A percentile compares a stretch with the other conserved stretches of the same genome.
Conservation (phyloP, 2,113 vertebrate species). For the Asarcornis scutulata region DNA sequence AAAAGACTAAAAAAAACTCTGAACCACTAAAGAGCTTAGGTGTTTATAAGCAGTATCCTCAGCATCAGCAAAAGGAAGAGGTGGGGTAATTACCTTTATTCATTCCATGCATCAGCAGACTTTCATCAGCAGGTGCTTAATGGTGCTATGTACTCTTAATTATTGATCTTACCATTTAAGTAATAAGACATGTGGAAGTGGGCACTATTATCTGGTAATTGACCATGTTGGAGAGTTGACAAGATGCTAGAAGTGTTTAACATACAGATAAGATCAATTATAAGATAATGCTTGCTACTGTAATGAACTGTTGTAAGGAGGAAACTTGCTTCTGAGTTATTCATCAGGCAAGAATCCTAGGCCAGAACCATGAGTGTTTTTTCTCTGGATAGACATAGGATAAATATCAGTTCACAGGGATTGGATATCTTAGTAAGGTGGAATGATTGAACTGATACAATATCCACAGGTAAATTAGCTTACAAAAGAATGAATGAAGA, state of each 20-base stretch:
- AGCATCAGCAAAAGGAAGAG: background rate
- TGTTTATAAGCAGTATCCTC: background rate
- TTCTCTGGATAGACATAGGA: background rate
- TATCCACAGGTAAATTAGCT: background rate
- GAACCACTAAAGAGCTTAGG: background rate
- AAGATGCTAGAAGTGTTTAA: slow-evolving; percentile 76
- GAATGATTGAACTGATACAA: background rate
- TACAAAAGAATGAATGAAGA: background rate
- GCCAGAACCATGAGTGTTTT: background rate
- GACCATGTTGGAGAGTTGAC: slow-evolving; percentile 71
- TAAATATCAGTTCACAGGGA: background rate
- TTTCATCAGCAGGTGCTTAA: slow-evolving; percentile 56
- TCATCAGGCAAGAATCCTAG: background rate
- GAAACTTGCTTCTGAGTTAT: slow-evolving; percentile 26
- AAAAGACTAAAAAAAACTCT: background rate
- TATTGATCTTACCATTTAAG: slow-evolving; percentile 76
- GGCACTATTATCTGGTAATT: slow-evolving; percentile 75
- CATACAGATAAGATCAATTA: slow-evolving; percentile 72
- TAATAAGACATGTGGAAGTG: slow-evolving; percentile 72
- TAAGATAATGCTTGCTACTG: slow-evolving; percentile 59
- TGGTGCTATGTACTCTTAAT: slow-evolving; percentile 70
- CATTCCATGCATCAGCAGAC: background rate
- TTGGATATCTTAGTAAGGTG: background rate
- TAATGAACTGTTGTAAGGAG: slow-evolving; percentile 48
- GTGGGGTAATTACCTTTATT: background rate